phyloP scores from a whole-genome alignment of 2,888 invertebrate genomes.

The Mythimna loreyi region DNA sequence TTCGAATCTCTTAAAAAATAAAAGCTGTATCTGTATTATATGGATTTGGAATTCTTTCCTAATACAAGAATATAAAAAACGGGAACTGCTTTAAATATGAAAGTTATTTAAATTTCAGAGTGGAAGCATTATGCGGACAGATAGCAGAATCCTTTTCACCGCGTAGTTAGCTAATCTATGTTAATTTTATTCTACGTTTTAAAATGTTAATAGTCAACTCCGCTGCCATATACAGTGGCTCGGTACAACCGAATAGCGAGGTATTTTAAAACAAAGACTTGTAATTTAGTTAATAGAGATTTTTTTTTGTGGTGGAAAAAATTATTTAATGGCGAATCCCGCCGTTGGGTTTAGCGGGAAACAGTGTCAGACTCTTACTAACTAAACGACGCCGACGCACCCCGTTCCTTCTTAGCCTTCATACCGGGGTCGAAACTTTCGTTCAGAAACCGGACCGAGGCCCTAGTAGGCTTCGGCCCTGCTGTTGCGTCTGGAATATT shows the following conservation, averaged over 20 bases:
- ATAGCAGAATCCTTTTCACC: constrained; percentile 27
- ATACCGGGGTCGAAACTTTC: too few relatives aligned
- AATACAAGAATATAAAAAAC: too few relatives aligned
- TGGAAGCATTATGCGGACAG: constrained; percentile 6
- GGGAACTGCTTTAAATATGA: background rate
- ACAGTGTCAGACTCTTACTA: too few relatives aligned
- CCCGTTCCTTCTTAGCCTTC: too few relatives aligned
- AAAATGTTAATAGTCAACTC: constrained; percentile 14
- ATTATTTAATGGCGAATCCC: too few relatives aligned
- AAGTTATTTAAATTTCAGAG: constrained; percentile 18
- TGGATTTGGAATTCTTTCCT: too few relatives aligned
- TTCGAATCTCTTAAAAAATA: background rate
- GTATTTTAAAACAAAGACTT: background rate
- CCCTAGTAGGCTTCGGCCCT: too few relatives aligned
- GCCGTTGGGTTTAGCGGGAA: too few relatives aligned
- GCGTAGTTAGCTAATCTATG: constrained; percentile 35
- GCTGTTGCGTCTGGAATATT: too few relatives aligned
- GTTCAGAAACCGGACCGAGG: too few relatives aligned
- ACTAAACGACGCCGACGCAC: too few relatives aligned
- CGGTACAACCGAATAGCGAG: background rate
- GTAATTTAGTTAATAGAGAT: background rate
- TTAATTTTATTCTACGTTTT: constrained; percentile 35
- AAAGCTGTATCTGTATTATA: background rate
- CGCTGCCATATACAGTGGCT: background rate
- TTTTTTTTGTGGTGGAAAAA: too few relatives aligned